Percentiles rank a stretch among this genome's conserved stretches.
Conservation (phyloP, 2,797 vertebrate genomes). For the Agapornis canus region DNA sequence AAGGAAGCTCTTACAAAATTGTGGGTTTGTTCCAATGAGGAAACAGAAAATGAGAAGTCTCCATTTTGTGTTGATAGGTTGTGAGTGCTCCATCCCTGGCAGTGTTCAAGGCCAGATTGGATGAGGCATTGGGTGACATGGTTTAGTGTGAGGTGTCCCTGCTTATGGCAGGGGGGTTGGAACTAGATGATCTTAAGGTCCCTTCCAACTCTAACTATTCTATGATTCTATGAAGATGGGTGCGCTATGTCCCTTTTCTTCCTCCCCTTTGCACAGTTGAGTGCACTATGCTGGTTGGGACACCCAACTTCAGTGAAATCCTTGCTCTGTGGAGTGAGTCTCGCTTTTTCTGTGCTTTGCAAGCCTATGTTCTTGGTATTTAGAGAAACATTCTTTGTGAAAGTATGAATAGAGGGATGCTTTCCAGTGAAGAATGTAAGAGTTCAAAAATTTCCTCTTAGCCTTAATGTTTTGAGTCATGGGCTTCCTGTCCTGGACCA, state of each 20-base stretch:
- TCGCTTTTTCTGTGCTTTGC: background rate
- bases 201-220: no score
- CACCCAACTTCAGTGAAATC: background rate
- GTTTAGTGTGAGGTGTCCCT: no score
- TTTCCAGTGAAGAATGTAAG: background rate
- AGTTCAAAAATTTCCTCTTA: background rate
- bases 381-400: background rate
- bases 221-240: no score
- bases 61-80: background rate
- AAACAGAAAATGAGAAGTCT: background rate
- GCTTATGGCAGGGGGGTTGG: no score
- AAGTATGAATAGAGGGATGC: background rate
- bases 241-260: background rate
- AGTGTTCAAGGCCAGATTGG: no score
- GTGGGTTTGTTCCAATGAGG: background rate
- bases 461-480: background rate
- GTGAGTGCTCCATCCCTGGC: no score
- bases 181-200: no score
- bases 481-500: background rate
- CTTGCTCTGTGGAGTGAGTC: accelerated
- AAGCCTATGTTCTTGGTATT: background rate
- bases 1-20: background rate
- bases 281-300: accelerated
- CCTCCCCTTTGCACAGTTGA: background rate
- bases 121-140: no score